Base-by-base conservation (phyloP, 2,888 invertebrate species). In the Conomelus anceps region DNA sequence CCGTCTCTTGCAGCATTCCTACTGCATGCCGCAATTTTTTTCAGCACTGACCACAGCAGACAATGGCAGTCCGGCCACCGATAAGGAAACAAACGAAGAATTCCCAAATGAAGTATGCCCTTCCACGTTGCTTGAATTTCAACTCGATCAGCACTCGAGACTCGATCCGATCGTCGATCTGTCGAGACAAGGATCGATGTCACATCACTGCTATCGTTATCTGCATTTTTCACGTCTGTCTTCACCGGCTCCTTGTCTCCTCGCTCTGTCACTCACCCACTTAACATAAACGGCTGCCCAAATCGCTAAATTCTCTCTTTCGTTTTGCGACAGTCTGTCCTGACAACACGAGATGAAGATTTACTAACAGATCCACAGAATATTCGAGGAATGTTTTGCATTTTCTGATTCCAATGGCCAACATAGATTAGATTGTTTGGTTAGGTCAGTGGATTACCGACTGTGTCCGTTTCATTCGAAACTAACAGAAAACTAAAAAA, bases 21-120 rank as follows among this genome's bases (percentile, higher is more conserved):
- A 24, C 29, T 23, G 29, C 86, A 86, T 86, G 29, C 86, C 86
- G 29, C 24, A 20, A 86, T 86, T 86, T 86, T 86, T 86, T 86
- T 86, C 29, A 23, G 4, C 24, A 26, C 29, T 24, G 29, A 86
- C 22, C 24, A 24, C 86, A 86, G 23, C 29, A 22, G 86, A 63
- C 63, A 63, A 63, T 86, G 29, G 26, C 86, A 26, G 22, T 86
- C 23, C 86, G 23, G 17, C 9, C 29, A 86, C 86, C 23, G 29
- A 86, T 86, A 86, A 86, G 86, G 86, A 86, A 86, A 86, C 23
- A 22, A 23, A 23, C 29, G 26, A 86, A 88, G 88, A 89, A 87
- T 88, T 89, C 89, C 89, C 89, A 86, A 88, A 88, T 88, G 89
- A 89, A 89, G 89, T 89, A 88, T 89, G 86, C 86, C 26, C 24